phyloP scores from a whole-genome alignment of 2,797 vertebrate species.

The Poecilia gillii region DNA sequence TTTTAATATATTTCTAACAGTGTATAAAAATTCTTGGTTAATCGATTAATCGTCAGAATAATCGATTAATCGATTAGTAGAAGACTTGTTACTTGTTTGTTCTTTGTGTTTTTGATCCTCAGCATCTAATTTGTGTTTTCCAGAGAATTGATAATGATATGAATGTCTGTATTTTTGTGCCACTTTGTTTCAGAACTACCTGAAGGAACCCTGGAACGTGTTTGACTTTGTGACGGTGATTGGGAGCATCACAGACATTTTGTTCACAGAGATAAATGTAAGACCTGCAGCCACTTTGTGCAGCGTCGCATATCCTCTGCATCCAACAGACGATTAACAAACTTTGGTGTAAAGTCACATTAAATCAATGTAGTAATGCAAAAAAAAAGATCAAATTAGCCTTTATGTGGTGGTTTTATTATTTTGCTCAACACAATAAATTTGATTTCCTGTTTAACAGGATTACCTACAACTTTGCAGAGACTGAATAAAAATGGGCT shows the following conservation, averaged over 20 bases:
- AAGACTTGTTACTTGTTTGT: no score
- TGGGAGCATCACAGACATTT: conserved; percentile 98
- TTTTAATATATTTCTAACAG: no score
- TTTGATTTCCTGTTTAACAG: neutral
- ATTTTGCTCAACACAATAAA: neutral
- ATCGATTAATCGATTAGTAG: no score
- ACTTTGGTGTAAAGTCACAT: conserved; percentile 5
- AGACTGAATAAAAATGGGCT: neutral
- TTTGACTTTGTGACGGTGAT: conserved; percentile 99
- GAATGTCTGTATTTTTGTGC: neutral
- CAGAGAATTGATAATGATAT: neutral
- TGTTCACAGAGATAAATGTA: conserved; percentile 98
- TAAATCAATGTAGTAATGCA: neutral
- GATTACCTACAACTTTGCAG: neutral
- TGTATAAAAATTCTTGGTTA: no score
- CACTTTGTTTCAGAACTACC: conserved; percentile 88
- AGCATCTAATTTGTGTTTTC: neutral
- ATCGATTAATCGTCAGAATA: no score
- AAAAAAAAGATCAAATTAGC: neutral
- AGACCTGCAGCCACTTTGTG: conserved; percentile 49
- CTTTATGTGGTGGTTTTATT: neutral
- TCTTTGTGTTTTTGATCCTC: neutral
- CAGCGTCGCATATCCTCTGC: neutral
- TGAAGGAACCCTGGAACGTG: conserved; percentile 97
- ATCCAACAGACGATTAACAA: neutral